Evolutionary conservation across 37 sponge, comb jelly and placozoan genomes (phyloP).

Genomic region (Haliclona indistincta): DNA sequence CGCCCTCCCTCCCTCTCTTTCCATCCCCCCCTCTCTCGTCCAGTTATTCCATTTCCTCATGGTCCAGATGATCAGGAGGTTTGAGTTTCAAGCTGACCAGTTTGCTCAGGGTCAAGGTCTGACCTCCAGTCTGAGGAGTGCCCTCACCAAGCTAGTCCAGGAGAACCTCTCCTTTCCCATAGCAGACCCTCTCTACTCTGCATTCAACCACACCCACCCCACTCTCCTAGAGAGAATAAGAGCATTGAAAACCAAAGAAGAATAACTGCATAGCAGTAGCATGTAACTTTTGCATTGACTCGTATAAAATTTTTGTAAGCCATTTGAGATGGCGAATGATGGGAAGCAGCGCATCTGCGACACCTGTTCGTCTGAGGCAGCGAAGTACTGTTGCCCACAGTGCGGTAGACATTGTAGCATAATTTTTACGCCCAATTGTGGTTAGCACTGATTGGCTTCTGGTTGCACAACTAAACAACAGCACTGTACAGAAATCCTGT

Average conservation of each 20-base stretch:
- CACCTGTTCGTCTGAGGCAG: too few species aligned
- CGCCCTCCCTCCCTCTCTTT: too few species aligned
- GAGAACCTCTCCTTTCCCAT: conserved; percentile 92
- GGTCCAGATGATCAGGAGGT: conserved; percentile 71
- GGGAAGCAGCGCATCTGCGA: too few species aligned
- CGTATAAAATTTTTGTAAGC: too few species aligned
- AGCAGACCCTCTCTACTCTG: conserved; percentile 90
- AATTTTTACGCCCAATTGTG: neutral
- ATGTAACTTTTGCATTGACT: too few species aligned
- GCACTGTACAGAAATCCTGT: too few species aligned
- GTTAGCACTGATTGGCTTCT: too few species aligned
- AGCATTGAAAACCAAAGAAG: conserved; percentile 34
- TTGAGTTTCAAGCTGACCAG: conserved; percentile 94
- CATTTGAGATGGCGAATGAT: too few species aligned
- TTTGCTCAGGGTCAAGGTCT: conserved; percentile 76
- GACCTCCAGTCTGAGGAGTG: conserved; percentile 47
- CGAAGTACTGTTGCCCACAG: too few species aligned
- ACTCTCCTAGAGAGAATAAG: conserved; percentile 81
- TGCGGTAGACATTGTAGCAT: too few species aligned
- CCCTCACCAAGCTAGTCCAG: conserved; percentile 74
- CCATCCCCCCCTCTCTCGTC: conserved; percentile 59
- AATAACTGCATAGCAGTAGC: too few species aligned
- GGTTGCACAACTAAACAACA: too few species aligned
- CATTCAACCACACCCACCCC: conserved; percentile 92
- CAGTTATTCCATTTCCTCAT: conserved; percentile 67